Percentiles rank a stretch among this genome's conserved stretches.
These are phyloP conservation scores for Drosophila helvetica DNA, from an alignment of 2,888 invertebrate species.

Conservation along the genomic window DNA sequence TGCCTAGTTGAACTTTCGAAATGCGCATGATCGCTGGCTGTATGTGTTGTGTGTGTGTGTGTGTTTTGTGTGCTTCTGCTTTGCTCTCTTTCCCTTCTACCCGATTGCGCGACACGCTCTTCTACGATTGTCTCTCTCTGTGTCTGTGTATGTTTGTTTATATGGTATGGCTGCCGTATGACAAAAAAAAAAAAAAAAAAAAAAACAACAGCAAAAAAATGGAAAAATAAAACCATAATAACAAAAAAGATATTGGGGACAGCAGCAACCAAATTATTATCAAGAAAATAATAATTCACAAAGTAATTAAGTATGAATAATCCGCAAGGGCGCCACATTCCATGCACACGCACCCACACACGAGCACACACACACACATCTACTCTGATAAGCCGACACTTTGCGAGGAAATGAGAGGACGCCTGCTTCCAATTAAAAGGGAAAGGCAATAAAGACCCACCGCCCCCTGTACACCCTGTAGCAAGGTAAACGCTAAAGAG, in stretches of 20 bases:
- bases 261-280: constrained; percentile 53
- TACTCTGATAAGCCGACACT: constrained; percentile 16
- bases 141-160: constrained; percentile 60
- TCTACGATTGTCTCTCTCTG: constrained; percentile 6
- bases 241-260: constrained; percentile 34
- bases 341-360: not conserved
- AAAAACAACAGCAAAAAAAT: constrained; percentile 39
- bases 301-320: constrained; percentile 65
- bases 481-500: not conserved
- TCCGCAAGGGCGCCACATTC: constrained; percentile 51
- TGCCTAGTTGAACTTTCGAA: constrained; percentile 64
- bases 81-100: constrained; percentile 8
- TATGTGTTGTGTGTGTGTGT: not conserved
- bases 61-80: not conserved
- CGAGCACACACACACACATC: not conserved
- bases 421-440: not conserved
- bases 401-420: not conserved
- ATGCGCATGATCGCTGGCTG: constrained; percentile 46
- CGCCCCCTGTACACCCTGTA: not conserved
- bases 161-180: constrained; percentile 48
- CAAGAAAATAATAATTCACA: constrained; percentile 57
- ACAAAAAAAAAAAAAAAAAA: constrained; percentile 30
- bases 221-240: constrained; percentile 35
- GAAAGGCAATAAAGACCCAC: not conserved
- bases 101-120: not conserved